Evolutionary conservation across 2,113 vertebrate genomes (phyloP).

Genomic region (Rousettus leschenaultii): DNA sequence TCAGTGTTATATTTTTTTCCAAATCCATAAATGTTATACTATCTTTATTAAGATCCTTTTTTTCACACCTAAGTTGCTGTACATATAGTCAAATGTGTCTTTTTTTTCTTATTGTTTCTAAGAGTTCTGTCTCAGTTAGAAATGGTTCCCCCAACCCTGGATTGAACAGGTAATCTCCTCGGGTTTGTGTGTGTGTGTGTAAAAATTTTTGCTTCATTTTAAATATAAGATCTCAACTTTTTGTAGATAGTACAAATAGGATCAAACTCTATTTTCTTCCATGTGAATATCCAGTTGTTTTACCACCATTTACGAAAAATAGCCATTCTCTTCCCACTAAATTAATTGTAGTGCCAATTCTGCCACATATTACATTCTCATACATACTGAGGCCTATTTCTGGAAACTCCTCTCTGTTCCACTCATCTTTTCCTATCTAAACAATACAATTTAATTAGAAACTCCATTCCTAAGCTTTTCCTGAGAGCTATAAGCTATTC

Average conservation of each 20-base stretch:
- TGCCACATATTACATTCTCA: not conserved
- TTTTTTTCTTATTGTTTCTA: not conserved
- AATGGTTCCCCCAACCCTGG: not conserved
- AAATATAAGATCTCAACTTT: not conserved
- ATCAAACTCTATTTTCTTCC: constrained; percentile 5
- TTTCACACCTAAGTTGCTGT: not conserved
- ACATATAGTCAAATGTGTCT: not conserved
- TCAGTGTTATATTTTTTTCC: not conserved
- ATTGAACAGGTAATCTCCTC: not conserved
- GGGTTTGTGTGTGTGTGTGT: not conserved
- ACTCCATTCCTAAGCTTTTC: not conserved
- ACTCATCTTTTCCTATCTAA: not conserved
- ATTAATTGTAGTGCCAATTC: not conserved
- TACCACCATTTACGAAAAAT: not conserved
- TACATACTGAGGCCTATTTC: not conserved
- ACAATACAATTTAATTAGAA: not conserved
- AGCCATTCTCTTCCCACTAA: not conserved
- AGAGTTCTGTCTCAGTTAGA: not conserved
- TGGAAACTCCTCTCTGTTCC: not conserved
- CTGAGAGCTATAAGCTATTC: not conserved
- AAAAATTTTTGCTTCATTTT: not conserved
- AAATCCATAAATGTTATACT: not conserved
- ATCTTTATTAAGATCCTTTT: not conserved
- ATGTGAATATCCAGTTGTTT: not conserved
- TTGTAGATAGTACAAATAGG: not conserved